phyloP scores from a whole-genome alignment of 1,140 invertebrate species.

The Ceratosolen fusciceps region DNA sequence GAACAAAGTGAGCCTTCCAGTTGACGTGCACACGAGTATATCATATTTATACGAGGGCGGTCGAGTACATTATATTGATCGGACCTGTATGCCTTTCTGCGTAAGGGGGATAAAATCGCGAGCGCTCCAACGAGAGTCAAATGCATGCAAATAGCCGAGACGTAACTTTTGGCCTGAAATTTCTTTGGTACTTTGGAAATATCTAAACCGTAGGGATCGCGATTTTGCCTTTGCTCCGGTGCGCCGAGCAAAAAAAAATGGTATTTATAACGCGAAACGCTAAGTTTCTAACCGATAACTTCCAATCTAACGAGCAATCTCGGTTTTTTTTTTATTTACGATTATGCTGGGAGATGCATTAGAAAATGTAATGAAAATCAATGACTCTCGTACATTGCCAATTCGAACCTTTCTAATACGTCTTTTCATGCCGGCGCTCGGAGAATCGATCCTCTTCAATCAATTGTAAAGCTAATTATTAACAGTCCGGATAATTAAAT shows the following conservation, averaged over 20 bases:
- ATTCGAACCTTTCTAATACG: no score
- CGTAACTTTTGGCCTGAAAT: conserved; percentile 32
- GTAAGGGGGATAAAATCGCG: not conserved
- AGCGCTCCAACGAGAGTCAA: not conserved
- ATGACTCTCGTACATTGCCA: not conserved
- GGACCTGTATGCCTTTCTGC: not conserved
- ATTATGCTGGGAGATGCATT: no score
- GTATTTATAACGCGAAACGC: not conserved
- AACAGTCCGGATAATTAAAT: no score
- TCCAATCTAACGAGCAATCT: not conserved
- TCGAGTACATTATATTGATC: not conserved
- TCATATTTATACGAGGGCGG: not conserved
- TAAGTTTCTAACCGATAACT: conserved; percentile 28
- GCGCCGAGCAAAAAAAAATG: not conserved
- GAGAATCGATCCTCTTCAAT: no score
- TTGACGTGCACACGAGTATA: conserved; percentile 5
- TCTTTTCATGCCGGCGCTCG: no score
- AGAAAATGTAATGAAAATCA: not conserved
- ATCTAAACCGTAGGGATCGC: not conserved
- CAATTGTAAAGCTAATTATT: no score
- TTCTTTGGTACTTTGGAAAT: conserved; percentile 6
- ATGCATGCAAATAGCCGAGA: not conserved
- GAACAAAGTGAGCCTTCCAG: not conserved
- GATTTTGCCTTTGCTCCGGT: not conserved
- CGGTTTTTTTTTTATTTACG: not conserved